Conservation (phyloP, 37 sponge, comb jelly and placozoan genomes). For the Spongilla lacustris region DNA sequence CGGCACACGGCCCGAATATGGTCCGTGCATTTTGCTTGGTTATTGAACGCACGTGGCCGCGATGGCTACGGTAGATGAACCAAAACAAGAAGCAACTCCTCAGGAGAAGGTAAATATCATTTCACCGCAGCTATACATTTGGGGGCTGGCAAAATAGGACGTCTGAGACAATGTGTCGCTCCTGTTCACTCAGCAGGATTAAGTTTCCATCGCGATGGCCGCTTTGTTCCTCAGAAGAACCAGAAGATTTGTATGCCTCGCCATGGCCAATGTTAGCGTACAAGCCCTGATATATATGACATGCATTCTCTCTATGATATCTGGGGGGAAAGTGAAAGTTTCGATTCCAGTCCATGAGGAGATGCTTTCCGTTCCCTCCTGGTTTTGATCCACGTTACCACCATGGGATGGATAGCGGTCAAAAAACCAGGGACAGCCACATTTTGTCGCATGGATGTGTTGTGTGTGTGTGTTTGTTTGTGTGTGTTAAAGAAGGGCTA, state of each 20-base stretch:
- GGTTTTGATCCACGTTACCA: too few species aligned
- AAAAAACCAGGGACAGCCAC: neutral
- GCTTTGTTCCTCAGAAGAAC: slow-evolving; percentile 26
- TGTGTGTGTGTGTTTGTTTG: too few species aligned
- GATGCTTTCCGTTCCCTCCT: neutral
- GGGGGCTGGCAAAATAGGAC: neutral
- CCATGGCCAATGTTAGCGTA: slow-evolving; percentile 18
- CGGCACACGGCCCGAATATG: too few species aligned
- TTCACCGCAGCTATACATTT: neutral
- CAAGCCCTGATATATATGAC: neutral
- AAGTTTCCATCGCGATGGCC: slow-evolving; percentile 23
- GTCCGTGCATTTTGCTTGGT: neutral
- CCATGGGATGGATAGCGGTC: neutral
- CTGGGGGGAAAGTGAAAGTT: neutral
- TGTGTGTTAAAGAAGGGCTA: too few species aligned
- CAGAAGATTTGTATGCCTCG: slow-evolving; percentile 1
- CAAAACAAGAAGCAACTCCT: neutral
- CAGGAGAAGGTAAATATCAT: neutral
- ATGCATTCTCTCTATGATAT: neutral
- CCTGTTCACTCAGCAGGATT: neutral
- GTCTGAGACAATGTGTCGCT: neutral
- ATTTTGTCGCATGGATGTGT: too few species aligned
- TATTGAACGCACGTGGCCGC: neutral
- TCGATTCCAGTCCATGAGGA: neutral
- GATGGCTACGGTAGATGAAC: neutral